Percentiles rank a stretch among this genome's conserved stretches.
These are phyloP conservation scores for Conger conger DNA, from an alignment of 2,113 vertebrate species.

Conservation along the genomic window DNA sequence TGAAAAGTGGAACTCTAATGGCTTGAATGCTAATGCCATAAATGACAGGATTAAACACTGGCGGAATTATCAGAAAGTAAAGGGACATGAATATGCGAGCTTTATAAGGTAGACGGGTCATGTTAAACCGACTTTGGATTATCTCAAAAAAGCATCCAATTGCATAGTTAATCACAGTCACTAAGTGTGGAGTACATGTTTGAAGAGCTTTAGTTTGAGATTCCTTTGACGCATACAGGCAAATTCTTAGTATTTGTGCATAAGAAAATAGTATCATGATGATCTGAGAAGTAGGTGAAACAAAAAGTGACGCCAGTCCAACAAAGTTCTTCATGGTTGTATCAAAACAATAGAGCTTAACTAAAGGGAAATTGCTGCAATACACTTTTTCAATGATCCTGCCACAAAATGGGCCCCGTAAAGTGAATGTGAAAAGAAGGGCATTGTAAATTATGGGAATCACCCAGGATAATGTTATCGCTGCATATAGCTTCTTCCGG, in stretches of 20 bases:
- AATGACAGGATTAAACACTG: slow-evolving; percentile 60
- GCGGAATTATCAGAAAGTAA: slow-evolving; percentile 58
- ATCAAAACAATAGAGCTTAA: slow-evolving; percentile 34
- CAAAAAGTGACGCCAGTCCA: not conserved
- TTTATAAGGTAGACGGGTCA: not conserved
- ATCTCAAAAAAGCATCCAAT: slow-evolving; percentile 42
- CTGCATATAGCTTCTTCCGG: slow-evolving; percentile 27
- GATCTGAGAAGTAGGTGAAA: not conserved
- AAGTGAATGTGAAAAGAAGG: not conserved
- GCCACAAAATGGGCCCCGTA: slow-evolving; percentile 35
- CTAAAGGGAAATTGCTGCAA: slow-evolving; percentile 57
- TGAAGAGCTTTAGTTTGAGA: slow-evolving; percentile 40
- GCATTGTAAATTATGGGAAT: slow-evolving; percentile 35
- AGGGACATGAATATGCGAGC: slow-evolving; percentile 41
- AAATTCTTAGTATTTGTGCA: slow-evolving; percentile 18
- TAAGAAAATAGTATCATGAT: slow-evolving; percentile 15
- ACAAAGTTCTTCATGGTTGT: slow-evolving; percentile 18
- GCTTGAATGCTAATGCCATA: slow-evolving; percentile 49
- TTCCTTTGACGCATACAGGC: slow-evolving; percentile 13
- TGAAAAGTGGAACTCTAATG: not conserved
- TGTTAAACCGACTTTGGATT: slow-evolving; percentile 34
- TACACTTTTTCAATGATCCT: slow-evolving; percentile 47
- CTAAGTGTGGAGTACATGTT: slow-evolving; percentile 26
- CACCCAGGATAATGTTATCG: slow-evolving; percentile 50
- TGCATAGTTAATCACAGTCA: slow-evolving; percentile 31